These are phyloP conservation scores for Euschistus heros DNA, from an alignment of 1,140 invertebrate species.

Conservation along the genomic window DNA sequence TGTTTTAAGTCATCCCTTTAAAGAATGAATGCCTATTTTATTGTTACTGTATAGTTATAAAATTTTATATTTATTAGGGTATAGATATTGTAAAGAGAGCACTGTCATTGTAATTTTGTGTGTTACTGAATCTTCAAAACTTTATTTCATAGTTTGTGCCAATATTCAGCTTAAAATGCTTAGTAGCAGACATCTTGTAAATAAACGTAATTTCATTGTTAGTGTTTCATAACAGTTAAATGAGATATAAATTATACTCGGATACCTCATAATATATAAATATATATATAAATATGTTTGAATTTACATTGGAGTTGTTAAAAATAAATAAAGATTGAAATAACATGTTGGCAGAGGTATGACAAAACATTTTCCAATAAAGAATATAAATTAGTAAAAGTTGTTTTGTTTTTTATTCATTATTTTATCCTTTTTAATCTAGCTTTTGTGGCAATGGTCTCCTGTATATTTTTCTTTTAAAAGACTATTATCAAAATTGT, in stretches of 20 bases:
- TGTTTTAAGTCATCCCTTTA: slow-evolving; percentile 13
- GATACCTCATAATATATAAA: slow-evolving; percentile 9
- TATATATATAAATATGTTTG: slow-evolving; percentile 10
- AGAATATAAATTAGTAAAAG: slow-evolving; percentile 14
- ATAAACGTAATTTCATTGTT: slow-evolving; percentile 19
- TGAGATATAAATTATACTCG: slow-evolving; percentile 10
- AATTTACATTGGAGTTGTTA: slow-evolving; percentile 5
- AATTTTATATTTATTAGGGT: slow-evolving; percentile 25
- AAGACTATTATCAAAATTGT: no score
- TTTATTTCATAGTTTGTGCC: slow-evolving; percentile 26
- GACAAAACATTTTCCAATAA: slow-evolving; percentile 11
- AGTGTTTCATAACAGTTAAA: slow-evolving; percentile 16
- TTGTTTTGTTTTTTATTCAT: no score
- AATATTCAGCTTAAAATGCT: slow-evolving; percentile 20
- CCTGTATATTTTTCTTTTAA: no score
- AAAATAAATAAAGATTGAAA: neutral
- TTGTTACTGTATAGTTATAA: slow-evolving; percentile 26
- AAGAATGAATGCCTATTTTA: slow-evolving; percentile 22
- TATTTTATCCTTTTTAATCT: no score
- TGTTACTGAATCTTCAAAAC: slow-evolving; percentile 20
- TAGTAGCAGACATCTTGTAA: slow-evolving; percentile 19
- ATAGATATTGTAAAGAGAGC: slow-evolving; percentile 20
- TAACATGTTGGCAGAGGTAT: slow-evolving; percentile 17
- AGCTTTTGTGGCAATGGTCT: no score
- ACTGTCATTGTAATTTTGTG: slow-evolving; percentile 24